phyloP scores from a whole-genome alignment of 2,797 vertebrate species.

The Alosa sapidissima region DNA sequence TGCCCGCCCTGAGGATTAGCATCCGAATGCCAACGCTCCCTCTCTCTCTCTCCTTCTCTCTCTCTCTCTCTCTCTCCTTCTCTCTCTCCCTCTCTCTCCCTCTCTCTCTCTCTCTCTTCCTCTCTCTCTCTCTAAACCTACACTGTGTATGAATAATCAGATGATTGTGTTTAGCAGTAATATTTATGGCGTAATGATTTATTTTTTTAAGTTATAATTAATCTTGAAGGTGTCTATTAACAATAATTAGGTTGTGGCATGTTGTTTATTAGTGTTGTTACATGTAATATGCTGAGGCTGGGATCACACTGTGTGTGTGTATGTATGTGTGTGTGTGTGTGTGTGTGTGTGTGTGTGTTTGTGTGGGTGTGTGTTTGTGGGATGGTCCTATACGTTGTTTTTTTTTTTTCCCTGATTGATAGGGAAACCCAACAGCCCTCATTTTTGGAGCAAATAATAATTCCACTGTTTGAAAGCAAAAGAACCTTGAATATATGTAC shows the following conservation, averaged over 20 bases:
- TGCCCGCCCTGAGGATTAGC: constrained; percentile 63
- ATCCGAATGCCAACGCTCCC: constrained; percentile 44
- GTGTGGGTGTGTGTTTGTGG: not conserved
- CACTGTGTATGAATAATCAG: not conserved
- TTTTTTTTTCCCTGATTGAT: not conserved
- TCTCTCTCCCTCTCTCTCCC: constrained; percentile 40
- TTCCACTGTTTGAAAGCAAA: not conserved
- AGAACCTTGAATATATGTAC: not conserved
- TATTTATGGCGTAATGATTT: not conserved
- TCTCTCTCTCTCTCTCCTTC: not conserved
- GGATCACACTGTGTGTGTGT: not conserved
- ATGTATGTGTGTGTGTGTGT: not conserved
- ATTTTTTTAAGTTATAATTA: not conserved
- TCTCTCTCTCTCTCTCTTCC: not conserved
- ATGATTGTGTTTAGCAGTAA: not conserved
- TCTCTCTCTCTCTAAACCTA: not conserved
- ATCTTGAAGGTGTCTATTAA: not conserved
- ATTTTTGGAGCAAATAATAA: too few species aligned
- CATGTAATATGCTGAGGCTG: not conserved
- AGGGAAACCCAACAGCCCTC: too few species aligned
- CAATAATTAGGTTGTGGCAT: not conserved
- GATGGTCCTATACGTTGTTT: not conserved
- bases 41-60: constrained; percentile 27
- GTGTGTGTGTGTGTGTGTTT: not conserved
- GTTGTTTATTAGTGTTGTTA: not conserved